Percentiles rank a stretch among this genome's conserved stretches.
These are phyloP conservation scores for Passerina amoena DNA, from an alignment of 2,113 vertebrate species.

Conservation along the genomic window DNA sequence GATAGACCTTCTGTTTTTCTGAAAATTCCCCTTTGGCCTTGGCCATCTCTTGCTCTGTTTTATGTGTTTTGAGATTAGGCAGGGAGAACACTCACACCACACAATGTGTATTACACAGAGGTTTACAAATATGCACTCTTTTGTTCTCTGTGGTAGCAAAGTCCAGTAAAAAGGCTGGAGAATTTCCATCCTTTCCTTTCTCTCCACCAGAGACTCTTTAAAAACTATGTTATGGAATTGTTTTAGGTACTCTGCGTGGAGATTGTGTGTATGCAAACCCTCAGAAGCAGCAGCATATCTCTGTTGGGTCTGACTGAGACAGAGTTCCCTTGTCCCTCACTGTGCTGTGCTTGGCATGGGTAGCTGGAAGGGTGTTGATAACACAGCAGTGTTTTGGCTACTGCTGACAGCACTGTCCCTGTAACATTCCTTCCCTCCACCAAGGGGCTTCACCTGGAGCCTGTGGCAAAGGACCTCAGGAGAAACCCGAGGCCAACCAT, in stretches of 20 bases:
- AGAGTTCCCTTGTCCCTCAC: neutral
- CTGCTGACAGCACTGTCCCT: neutral
- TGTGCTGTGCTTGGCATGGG: neutral
- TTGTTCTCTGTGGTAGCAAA: neutral
- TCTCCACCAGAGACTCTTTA: neutral
- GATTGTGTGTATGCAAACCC: neutral
- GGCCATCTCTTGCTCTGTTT: neutral
- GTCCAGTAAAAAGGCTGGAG: neutral
- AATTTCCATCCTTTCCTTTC: neutral
- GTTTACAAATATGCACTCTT: neutral
- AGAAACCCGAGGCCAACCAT: fast-evolving
- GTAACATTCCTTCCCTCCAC: too few relatives aligned
- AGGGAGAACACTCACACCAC: neutral
- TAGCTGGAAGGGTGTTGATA: neutral
- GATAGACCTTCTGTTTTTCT: neutral
- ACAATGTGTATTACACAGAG: neutral
- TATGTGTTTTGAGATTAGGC: neutral
- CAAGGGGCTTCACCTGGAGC: neutral
- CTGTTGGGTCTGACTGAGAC: neutral
- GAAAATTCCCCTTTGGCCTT: neutral
- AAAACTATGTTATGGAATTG: neutral
- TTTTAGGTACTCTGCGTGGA: neutral
- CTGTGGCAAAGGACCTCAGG: neutral
- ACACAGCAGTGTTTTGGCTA: neutral
- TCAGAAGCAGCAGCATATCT: neutral